Evolutionary conservation across 2,888 invertebrate genomes (phyloP).

Genomic region (Crocallis elinguaria): DNA sequence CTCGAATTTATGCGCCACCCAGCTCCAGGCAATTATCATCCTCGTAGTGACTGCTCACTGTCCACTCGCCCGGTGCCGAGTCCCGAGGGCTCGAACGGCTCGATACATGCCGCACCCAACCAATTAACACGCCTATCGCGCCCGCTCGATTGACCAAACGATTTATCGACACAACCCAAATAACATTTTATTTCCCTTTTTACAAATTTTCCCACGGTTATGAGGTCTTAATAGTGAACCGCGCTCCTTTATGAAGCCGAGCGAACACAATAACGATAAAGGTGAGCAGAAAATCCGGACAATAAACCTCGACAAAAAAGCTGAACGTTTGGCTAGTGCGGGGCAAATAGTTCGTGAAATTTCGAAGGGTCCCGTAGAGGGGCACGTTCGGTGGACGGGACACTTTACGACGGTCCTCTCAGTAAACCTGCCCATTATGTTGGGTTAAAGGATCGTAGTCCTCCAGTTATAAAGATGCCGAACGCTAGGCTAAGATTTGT

Average conservation of each 20-base stretch:
- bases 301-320: constrained; percentile 83
- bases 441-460: constrained; percentile 81
- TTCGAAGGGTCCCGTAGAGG: constrained; percentile 72
- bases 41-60: constrained; percentile 72
- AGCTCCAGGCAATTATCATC: constrained; percentile 75
- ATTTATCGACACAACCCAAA: constrained; percentile 66
- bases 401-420: constrained; percentile 82
- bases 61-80: constrained; percentile 58
- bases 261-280: constrained; percentile 84
- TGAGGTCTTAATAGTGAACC: constrained; percentile 82
- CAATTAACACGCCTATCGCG: constrained; percentile 80
- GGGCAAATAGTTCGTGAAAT: constrained; percentile 84
- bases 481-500: constrained; percentile 79
- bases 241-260: constrained; percentile 79
- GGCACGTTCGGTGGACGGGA: constrained; percentile 65
- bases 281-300: constrained; percentile 83
- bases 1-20: constrained; percentile 64
- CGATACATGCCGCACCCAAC: constrained; percentile 60
- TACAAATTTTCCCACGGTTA: constrained; percentile 80
- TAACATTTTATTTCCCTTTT: constrained; percentile 45
- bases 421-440: constrained; percentile 83
- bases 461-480: constrained; percentile 83
- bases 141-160: constrained; percentile 70
- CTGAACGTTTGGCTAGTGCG: constrained; percentile 78
- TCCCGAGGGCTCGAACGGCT: constrained; percentile 27